These are phyloP conservation scores for Drosophila flavopinicola DNA, from an alignment of 2,888 invertebrate genomes.

Conservation along the genomic window DNA sequence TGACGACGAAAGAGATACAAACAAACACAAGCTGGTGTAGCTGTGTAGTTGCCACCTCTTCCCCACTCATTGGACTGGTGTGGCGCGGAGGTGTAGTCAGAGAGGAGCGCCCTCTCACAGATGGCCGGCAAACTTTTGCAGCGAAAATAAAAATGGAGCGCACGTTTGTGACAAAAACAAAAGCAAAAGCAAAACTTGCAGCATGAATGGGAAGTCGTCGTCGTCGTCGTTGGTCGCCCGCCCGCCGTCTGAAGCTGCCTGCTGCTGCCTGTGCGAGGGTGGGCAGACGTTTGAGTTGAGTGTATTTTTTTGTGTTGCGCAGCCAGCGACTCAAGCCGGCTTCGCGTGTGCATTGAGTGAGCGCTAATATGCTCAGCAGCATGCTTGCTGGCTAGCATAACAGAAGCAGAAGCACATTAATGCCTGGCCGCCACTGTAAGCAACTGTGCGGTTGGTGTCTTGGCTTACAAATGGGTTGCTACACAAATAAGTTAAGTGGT, in stretches of 20 bases:
- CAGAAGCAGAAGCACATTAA: constrained; percentile 35
- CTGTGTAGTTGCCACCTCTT: constrained; percentile 54
- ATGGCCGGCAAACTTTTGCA: constrained; percentile 79
- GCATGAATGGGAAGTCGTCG: constrained; percentile 77
- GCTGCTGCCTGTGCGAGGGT: constrained; percentile 34
- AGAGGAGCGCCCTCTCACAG: constrained; percentile 47
- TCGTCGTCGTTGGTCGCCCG: constrained; percentile 21
- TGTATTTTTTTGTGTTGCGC: constrained; percentile 30
- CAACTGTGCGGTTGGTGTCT: constrained; percentile 63
- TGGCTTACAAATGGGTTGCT: constrained; percentile 58
- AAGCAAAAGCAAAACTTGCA: constrained; percentile 54
- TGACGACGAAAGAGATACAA: constrained; percentile 75
- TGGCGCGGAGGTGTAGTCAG: no score
- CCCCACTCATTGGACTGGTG: constrained; percentile 38
- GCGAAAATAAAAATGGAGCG: constrained; percentile 81
- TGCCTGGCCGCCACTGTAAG: constrained; percentile 51
- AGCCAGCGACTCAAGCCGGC: constrained; percentile 43
- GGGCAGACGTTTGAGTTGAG: constrained; percentile 62
- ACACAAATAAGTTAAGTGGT: constrained; percentile 45
- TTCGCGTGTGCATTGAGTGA: constrained; percentile 49
- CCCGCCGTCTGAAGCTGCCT: constrained; percentile 53
- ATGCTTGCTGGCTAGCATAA: no score
- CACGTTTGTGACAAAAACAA: constrained; percentile 79
- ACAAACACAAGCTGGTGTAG: constrained; percentile 51
- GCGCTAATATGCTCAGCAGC: constrained; percentile 26